Evolutionary conservation across 2,113 vertebrate genomes (phyloP).

Genomic region (Podarcis cretensis): DNA sequence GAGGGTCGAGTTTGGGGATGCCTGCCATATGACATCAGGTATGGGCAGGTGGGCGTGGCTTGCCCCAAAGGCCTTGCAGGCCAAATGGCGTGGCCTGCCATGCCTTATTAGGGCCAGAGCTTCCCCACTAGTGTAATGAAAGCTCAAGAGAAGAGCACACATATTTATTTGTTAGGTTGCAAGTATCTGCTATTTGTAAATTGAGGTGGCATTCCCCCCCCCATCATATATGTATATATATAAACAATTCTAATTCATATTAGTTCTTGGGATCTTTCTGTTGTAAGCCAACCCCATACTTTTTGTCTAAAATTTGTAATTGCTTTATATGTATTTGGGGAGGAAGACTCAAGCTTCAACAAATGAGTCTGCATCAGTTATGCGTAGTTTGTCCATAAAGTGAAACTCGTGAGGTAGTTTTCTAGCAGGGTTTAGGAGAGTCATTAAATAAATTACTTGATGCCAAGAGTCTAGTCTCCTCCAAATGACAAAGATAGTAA

Average conservation of each 20-base stretch:
- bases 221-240: neutral
- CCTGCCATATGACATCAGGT: no score
- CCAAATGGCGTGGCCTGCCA: no score
- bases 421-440: neutral
- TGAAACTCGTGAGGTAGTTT: conserved; percentile 7
- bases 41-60: no score
- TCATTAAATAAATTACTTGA: neutral
- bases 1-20: no score
- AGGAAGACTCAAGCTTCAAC: neutral
- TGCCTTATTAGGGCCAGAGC: no score
- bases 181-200: neutral
- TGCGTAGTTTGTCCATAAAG: neutral
- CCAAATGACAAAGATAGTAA: neutral
- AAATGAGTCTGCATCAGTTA: neutral
- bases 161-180: neutral
- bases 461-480: conserved; percentile 1
- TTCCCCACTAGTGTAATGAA: no score
- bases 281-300: neutral
- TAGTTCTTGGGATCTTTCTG: neutral
- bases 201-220: neutral
- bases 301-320: neutral
- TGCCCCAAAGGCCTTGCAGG: no score
- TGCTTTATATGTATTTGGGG: neutral
- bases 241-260: neutral
- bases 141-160: no score